Evolutionary conservation across 2,888 invertebrate genomes (phyloP), one percentile per base, ranked within the genome.

Genomic region (Agriopis leucophaearia): DNA sequence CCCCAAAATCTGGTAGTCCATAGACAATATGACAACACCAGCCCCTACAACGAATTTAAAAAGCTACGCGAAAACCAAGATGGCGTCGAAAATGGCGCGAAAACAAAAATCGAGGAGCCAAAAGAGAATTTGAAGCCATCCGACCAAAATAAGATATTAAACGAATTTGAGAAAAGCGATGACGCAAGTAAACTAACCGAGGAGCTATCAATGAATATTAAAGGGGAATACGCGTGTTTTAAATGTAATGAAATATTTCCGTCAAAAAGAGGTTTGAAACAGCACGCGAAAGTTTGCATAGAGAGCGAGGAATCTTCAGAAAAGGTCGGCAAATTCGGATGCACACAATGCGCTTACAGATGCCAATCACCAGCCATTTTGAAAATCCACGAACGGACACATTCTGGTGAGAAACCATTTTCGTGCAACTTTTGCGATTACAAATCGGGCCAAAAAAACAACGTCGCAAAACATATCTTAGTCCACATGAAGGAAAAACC

Each of bases 401-500:
- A 94, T 69, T 89, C 93, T 0, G 94, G 94, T 0, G 94, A 94
- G 27, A 94, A 94, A 40, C 94, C 94, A 0, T 94, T 93, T 42
- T 88, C 91, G 0, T 94, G 94, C 60, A 91, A 88, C 0, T 92
- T 92, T 61, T 94, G 94, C 70, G 91, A 92, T 70, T 94, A 94
- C 72, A 94, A 94, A 72, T 94, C 94, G 0, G 94, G 94, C 0
- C 94, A 94, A 63, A 94, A 94, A 64, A 94, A 94, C 48, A 94
- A 94, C 47, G 94, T 94, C 0, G 94, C 93, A 0, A 94, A 94
- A 80, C 94, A 94, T n/a, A 90, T 94, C 6, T 64, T 94, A 15
- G 94, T 94, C 0, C 94, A 94, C 51, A 94, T 94, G 92, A 94
- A 94, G 56, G 92, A 94, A 58, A 94, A 94, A 71, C 94, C 94